Conservation (phyloP, 1,140 invertebrate species). For the Achatina immaculata region DNA sequence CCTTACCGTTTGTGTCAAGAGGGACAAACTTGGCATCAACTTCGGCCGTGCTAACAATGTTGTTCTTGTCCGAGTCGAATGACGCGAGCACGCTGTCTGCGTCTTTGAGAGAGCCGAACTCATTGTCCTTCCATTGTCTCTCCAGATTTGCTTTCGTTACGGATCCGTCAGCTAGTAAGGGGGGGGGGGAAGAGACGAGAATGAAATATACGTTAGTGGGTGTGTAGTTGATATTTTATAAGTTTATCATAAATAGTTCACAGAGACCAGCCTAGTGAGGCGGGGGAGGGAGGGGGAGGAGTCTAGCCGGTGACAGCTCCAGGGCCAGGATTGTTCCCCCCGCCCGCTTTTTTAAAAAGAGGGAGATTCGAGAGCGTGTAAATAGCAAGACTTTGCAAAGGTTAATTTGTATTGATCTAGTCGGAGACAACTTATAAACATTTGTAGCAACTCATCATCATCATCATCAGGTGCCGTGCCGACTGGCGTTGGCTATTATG, state of each 20-base stretch:
- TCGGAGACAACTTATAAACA: neutral
- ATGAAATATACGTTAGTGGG: neutral
- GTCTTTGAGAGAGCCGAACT: constrained; percentile 14
- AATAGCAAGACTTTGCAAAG: neutral
- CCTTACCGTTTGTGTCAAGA: constrained; percentile 1
- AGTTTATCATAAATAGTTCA: no score
- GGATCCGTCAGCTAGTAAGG: constrained; percentile 15
- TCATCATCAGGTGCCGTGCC: no score
- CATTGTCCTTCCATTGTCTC: neutral
- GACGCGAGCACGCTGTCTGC: neutral
- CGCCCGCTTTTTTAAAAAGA: neutral
- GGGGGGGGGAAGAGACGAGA: neutral
- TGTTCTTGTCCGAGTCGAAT: constrained; percentile 23
- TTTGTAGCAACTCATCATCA: no score
- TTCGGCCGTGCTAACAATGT: constrained; percentile 17
- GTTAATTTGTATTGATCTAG: neutral
- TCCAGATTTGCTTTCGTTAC: constrained; percentile 20
- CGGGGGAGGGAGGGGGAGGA: constrained; percentile 14
- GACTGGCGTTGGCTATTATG: no score
- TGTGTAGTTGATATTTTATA: neutral
- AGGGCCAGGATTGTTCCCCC: neutral
- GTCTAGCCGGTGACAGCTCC: neutral
- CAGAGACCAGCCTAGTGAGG: neutral
- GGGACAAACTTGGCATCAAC: neutral
- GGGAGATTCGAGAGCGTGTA: neutral